Percentiles rank a stretch among this genome's conserved stretches.
These are phyloP conservation scores for Lithobates pipiens DNA, from an alignment of 2,797 vertebrate genomes.

Conservation along the genomic window DNA sequence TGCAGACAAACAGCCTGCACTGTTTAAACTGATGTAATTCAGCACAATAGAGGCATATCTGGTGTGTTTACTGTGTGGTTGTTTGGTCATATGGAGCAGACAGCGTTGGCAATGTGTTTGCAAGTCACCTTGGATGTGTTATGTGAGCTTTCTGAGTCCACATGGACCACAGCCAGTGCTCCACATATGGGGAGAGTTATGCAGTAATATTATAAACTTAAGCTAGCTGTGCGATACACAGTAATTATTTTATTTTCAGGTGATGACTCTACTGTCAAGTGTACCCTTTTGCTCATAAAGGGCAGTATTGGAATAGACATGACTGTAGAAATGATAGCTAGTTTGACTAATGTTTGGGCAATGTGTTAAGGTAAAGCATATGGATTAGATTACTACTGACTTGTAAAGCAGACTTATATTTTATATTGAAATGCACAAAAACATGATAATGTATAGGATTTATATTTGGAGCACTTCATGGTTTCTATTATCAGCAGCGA, in stretches of 20 bases:
- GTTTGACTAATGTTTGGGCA: neutral
- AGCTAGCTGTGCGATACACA: neutral
- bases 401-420: slow-evolving; percentile 36
- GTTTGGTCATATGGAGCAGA: slow-evolving; percentile 46
- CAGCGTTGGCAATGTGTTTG: slow-evolving; percentile 46
- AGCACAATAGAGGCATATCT: slow-evolving; percentile 8
- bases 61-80: slow-evolving; percentile 42
- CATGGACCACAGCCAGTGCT: slow-evolving; percentile 38
- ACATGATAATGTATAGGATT: slow-evolving; percentile 39
- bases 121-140: slow-evolving; percentile 58
- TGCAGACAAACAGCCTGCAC: neutral
- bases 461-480: slow-evolving; percentile 21
- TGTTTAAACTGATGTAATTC: slow-evolving; percentile 27
- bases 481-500: slow-evolving; percentile 36
- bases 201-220: slow-evolving; percentile 36
- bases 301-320: slow-evolving; percentile 3
- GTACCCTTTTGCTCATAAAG: neutral
- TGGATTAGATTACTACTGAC: slow-evolving; percentile 29
- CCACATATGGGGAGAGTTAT: slow-evolving; percentile 50
- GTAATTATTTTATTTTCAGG: slow-evolving; percentile 20
- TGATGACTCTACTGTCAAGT: slow-evolving; percentile 33
- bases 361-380: neutral
- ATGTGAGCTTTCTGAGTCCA: slow-evolving; percentile 34
- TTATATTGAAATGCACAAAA: slow-evolving; percentile 43
- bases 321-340: slow-evolving; percentile 5